These are phyloP conservation scores for Molorchus minor DNA, from an alignment of 2,888 invertebrate genomes.

Conservation along the genomic window DNA sequence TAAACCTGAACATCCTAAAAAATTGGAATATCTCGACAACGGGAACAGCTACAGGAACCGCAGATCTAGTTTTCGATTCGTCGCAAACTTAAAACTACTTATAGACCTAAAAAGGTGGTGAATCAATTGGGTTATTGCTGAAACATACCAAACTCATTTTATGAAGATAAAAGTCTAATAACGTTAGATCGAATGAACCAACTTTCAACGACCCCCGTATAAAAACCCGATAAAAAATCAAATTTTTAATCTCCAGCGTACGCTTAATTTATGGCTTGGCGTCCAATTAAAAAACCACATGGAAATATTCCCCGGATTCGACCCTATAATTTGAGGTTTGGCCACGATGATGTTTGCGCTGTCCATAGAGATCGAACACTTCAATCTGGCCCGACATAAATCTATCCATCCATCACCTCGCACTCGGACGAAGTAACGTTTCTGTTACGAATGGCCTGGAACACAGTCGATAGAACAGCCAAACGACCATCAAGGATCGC, in stretches of 20 bases:
- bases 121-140: neutral
- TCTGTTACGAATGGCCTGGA: constrained; percentile 37
- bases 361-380: constrained; percentile 48
- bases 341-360: constrained; percentile 35
- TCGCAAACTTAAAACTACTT: neutral
- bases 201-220: neutral
- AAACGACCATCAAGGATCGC: constrained; percentile 56
- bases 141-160: neutral
- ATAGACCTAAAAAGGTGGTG: neutral
- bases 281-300: constrained; percentile 42
- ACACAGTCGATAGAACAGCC: constrained; percentile 46
- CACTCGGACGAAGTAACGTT: constrained; percentile 49
- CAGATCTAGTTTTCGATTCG: too few relatives aligned
- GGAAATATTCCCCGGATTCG: constrained; percentile 31
- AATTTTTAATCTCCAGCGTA: constrained; percentile 22
- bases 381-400: constrained; percentile 51
- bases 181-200: neutral
- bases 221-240: neutral
- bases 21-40: too few relatives aligned
- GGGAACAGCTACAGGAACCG: too few relatives aligned
- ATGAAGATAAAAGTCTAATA: neutral
- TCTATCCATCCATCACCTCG: constrained; percentile 38
- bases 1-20: too few relatives aligned
- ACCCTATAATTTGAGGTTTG: constrained; percentile 47
- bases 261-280: constrained; percentile 40